phyloP scores from a whole-genome alignment of 2,888 invertebrate genomes.

The Apodemia hepburni region DNA sequence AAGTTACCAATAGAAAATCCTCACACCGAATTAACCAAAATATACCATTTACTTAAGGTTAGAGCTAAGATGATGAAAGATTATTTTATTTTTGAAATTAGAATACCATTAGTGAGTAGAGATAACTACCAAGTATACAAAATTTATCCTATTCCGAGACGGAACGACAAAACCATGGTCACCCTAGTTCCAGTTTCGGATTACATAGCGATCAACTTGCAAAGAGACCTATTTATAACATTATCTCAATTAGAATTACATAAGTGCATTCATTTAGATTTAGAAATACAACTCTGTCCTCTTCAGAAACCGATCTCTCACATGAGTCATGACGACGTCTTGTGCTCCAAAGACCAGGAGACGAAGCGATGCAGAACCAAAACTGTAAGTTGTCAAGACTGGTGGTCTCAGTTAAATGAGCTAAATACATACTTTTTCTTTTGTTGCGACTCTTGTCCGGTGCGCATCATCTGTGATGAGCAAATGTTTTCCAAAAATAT shows the following conservation, averaged over 20 bases:
- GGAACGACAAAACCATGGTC: constrained; percentile 14
- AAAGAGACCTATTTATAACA: constrained; percentile 12
- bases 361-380: not conserved
- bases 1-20: constrained; percentile 10
- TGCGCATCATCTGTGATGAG: not conserved
- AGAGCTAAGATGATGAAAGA: not conserved
- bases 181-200: constrained; percentile 21
- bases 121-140: constrained; percentile 19
- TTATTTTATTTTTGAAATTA: constrained; percentile 16
- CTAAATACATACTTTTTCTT: not conserved
- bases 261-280: not conserved
- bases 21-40: not conserved
- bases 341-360: not conserved
- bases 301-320: not conserved
- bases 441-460: not conserved
- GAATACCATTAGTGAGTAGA: constrained; percentile 18
- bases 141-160: constrained; percentile 16
- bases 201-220: constrained; percentile 21
- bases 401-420: not conserved
- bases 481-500: not conserved
- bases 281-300: not conserved
- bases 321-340: not conserved
- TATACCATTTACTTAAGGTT: constrained; percentile 12
- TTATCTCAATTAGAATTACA: not conserved
- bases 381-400: not conserved